Percentiles rank a stretch among this genome's conserved stretches.
phyloP scores from a whole-genome alignment of 2,113 vertebrate species.

The Tenrec ecaudatus region DNA sequence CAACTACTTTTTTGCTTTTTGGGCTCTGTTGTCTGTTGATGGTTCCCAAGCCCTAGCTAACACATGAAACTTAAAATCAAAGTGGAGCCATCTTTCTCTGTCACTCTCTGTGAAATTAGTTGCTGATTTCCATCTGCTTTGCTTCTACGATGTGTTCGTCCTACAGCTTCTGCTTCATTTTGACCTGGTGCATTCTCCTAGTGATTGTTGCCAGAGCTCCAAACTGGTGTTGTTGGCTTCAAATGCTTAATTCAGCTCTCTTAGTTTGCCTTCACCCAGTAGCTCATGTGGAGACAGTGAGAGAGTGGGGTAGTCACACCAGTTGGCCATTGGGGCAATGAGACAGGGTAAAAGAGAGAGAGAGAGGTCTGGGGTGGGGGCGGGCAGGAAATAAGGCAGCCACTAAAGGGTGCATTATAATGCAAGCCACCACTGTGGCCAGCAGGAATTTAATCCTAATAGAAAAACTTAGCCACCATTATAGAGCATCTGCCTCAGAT shows the following conservation, averaged over 20 bases:
- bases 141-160: not conserved
- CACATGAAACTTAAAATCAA: constrained; percentile 3
- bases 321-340: not conserved
- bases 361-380: no score
- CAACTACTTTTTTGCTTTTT: not conserved
- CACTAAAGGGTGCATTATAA: not conserved
- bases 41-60: not conserved
- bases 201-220: constrained; percentile 25
- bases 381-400: not conserved
- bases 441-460: not conserved
- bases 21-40: not conserved
- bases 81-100: not conserved
- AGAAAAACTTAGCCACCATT: not conserved
- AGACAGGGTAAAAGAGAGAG: not conserved
- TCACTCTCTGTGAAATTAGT: not conserved
- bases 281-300: not conserved
- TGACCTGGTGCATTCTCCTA: constrained; percentile 34
- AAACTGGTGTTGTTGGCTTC: not conserved
- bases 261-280: not conserved
- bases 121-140: constrained; percentile 1
- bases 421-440: not conserved
- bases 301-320: not conserved
- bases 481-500: not conserved
- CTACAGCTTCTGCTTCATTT: not conserved
- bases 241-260: not conserved